Evolutionary conservation across 2,888 invertebrate species (phyloP).

Genomic region (Caenorhabditis sulstoni): DNA sequence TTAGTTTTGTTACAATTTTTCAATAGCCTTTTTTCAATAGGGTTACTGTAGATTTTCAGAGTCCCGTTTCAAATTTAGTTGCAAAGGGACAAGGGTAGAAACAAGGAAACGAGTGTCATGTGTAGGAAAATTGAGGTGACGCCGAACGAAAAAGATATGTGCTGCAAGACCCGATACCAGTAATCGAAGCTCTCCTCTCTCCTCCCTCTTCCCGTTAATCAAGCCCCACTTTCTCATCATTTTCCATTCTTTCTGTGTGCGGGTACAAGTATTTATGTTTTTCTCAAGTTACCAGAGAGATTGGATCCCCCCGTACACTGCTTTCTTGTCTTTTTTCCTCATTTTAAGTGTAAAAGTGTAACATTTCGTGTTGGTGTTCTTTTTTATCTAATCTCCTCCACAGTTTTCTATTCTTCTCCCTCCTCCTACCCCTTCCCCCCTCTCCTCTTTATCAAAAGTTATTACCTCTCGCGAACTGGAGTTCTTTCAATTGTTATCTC

Average conservation of each 20-base stretch:
- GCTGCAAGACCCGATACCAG: background rate
- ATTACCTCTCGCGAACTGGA: too few relatives aligned
- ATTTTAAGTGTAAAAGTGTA: background rate
- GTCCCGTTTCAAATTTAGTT: too few relatives aligned
- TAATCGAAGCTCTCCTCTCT: slow-evolving; percentile 10
- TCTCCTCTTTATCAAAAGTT: too few relatives aligned
- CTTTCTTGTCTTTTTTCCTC: slow-evolving; percentile 7
- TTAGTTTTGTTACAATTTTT: slow-evolving; percentile 1
- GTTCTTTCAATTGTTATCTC: too few relatives aligned
- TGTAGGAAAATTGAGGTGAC: too few relatives aligned
- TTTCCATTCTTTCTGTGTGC: slow-evolving; percentile 47
- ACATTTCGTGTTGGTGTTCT: too few relatives aligned
- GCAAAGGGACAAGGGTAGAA: too few relatives aligned
- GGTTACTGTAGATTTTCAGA: background rate
- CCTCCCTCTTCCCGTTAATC: slow-evolving; percentile 1
- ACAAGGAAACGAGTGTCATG: too few relatives aligned
- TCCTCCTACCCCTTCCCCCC: too few relatives aligned
- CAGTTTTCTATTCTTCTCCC: too few relatives aligned
- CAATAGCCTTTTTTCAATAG: slow-evolving; percentile 1
- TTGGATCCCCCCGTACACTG: slow-evolving; percentile 19
- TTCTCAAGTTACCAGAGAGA: slow-evolving; percentile 41
- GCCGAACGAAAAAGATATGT: too few relatives aligned
- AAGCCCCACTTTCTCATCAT: background rate
- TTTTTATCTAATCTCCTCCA: too few relatives aligned
- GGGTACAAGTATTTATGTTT: slow-evolving; percentile 29